These are phyloP conservation scores for Lapara coniferarum DNA, from an alignment of 2,888 invertebrate species.

Conservation along the genomic window DNA sequence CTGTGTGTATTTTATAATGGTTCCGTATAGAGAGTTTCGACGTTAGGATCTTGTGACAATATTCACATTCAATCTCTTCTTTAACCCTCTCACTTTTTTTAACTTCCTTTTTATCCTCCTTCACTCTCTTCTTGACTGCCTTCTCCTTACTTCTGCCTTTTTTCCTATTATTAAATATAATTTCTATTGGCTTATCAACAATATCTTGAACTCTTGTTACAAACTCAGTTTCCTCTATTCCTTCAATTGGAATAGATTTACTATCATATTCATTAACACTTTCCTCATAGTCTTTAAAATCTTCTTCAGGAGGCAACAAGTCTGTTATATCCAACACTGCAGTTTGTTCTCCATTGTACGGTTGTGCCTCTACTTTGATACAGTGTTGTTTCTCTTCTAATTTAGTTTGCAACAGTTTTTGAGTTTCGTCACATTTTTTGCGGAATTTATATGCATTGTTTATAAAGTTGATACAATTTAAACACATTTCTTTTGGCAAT, in stretches of 20 bases:
- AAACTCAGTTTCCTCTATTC: conserved; percentile 34
- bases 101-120: conserved; percentile 37
- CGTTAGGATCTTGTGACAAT: conserved; percentile 70
- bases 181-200: conserved; percentile 38
- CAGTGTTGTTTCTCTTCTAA: conserved; percentile 30
- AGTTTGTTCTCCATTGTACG: conserved; percentile 33
- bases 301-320: conserved; percentile 41
- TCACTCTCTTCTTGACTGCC: conserved; percentile 39
- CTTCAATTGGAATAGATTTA: conserved; percentile 28
- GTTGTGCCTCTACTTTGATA: conserved; percentile 47
- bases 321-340: conserved; percentile 52
- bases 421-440: conserved; percentile 48
- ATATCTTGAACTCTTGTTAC: conserved; percentile 39
- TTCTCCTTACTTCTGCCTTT: conserved; percentile 44
- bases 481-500: conserved; percentile 52
- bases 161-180: conserved; percentile 42
- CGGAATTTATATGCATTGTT: conserved; percentile 50
- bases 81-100: conserved; percentile 46
- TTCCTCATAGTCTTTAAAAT: conserved; percentile 54
- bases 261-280: conserved; percentile 46
- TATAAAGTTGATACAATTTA: conserved; percentile 44
- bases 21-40: conserved; percentile 70
- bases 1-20: conserved; percentile 76
- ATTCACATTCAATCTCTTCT: conserved; percentile 70
- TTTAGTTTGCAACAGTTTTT: conserved; percentile 41